Conservation (phyloP, 2,797 vertebrate genomes). For the Ispidina lecontei region DNA sequence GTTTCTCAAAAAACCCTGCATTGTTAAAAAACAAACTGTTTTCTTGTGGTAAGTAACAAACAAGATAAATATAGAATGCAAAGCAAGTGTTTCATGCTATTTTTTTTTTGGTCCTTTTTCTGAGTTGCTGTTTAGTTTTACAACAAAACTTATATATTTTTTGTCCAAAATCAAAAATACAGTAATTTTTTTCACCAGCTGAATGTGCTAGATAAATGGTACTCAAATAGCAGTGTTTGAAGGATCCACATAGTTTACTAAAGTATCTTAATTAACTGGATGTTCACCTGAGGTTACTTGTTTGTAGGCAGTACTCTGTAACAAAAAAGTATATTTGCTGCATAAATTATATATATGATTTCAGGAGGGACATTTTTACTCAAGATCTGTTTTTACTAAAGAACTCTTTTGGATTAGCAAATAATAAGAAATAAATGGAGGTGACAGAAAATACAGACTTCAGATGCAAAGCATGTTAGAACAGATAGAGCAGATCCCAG, state of each 20-base stretch:
- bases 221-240: slow-evolving; percentile 60
- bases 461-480: slow-evolving; percentile 5
- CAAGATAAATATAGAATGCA: not conserved
- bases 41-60: slow-evolving; percentile 20
- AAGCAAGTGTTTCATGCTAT: not conserved
- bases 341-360: slow-evolving; percentile 15
- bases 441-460: slow-evolving; percentile 27
- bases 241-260: slow-evolving; percentile 64
- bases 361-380: slow-evolving; percentile 27
- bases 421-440: slow-evolving; percentile 44
- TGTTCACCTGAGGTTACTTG: slow-evolving; percentile 63
- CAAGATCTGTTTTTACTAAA: slow-evolving; percentile 44
- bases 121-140: slow-evolving; percentile 15
- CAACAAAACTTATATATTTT: slow-evolving; percentile 30
- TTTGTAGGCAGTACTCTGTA: slow-evolving; percentile 47
- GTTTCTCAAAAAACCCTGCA: not conserved
- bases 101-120: not conserved
- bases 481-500: slow-evolving; percentile 35
- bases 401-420: slow-evolving; percentile 28
- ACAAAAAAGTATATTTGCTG: slow-evolving; percentile 25
- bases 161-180: slow-evolving; percentile 18
- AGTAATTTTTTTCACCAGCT: slow-evolving; percentile 26
- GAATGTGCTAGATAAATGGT: slow-evolving; percentile 55
- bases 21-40: not conserved
- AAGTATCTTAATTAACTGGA: slow-evolving; percentile 70